phyloP scores from a whole-genome alignment of 2,888 invertebrate species.

The Eupithecia inturbata region DNA sequence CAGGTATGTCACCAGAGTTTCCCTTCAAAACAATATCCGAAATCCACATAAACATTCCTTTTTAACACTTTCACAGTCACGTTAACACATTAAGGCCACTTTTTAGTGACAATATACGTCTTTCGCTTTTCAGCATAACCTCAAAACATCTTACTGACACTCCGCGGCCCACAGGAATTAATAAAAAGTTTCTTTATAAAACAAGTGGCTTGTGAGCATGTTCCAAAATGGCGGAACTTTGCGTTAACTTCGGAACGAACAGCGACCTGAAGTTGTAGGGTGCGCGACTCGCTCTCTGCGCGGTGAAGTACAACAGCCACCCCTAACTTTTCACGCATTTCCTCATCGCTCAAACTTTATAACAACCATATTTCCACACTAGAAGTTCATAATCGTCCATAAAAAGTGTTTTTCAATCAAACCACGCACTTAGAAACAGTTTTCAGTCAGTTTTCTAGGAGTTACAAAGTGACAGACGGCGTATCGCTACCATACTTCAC shows the following conservation, averaged over 20 bases:
- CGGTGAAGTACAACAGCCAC: conserved; percentile 70
- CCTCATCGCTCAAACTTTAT: conserved; percentile 69
- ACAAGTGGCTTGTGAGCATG: conserved; percentile 86
- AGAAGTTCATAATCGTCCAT: conserved; percentile 55
- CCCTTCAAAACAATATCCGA: conserved; percentile 81
- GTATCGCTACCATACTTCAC: conserved; percentile 64
- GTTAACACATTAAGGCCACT: conserved; percentile 60
- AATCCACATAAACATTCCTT: conserved; percentile 71
- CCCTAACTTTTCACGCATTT: conserved; percentile 78
- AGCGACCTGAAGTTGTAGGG: conserved; percentile 83
- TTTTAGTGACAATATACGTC: conserved; percentile 70
- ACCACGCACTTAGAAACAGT: conserved; percentile 58
- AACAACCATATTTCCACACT: conserved; percentile 52
- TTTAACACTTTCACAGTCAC: conserved; percentile 56
- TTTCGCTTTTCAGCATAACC: conserved; percentile 79
- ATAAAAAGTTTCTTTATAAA: conserved; percentile 86
- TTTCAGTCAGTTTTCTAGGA: conserved; percentile 53
- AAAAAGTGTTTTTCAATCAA: conserved; percentile 58
- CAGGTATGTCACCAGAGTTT: conserved; percentile 72
- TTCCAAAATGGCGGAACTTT: conserved; percentile 85
- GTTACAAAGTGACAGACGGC: conserved; percentile 63
- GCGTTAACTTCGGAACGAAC: conserved; percentile 84
- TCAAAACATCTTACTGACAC: conserved; percentile 84
- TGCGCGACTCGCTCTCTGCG: conserved; percentile 74
- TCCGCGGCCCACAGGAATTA: conserved; percentile 85